These are phyloP conservation scores for Diogma glabrata DNA, from an alignment of 2,888 invertebrate species.

Conservation along the genomic window DNA sequence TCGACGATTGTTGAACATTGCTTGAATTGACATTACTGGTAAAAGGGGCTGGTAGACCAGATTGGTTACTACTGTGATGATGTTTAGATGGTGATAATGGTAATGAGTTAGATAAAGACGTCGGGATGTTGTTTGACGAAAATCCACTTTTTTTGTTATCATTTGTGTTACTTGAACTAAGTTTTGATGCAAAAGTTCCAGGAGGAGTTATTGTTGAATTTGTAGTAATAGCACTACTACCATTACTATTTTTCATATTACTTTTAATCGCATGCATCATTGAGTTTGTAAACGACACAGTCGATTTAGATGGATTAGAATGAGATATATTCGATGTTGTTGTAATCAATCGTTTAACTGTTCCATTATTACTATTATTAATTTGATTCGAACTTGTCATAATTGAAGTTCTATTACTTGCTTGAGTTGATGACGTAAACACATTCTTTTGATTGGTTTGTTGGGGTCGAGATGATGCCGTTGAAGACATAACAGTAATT, in stretches of 20 bases:
- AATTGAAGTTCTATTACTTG: not conserved
- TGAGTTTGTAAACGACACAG: constrained; percentile 45
- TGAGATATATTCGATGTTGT: constrained; percentile 5
- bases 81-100: constrained; percentile 15
- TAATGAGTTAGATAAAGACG: constrained; percentile 5
- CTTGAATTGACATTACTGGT: constrained; percentile 14
- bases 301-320: constrained; percentile 37
- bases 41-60: constrained; percentile 18
- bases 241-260: constrained; percentile 22
- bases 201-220: constrained; percentile 20
- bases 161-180: constrained; percentile 35
- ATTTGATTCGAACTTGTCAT: not conserved
- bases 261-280: constrained; percentile 41
- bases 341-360: constrained; percentile 25
- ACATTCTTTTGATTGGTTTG: constrained; percentile 20
- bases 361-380: constrained; percentile 22
- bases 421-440: constrained; percentile 5
- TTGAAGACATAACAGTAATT: not conserved
- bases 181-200: constrained; percentile 39
- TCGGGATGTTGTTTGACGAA: not conserved
- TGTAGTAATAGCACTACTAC: constrained; percentile 20
- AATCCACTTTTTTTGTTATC: constrained; percentile 16
- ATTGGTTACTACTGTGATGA: constrained; percentile 13
- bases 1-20: not conserved
- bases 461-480: constrained; percentile 20